A percentile compares a stretch with the other conserved stretches of the same genome.
These are phyloP conservation scores for Phrynocephalus versicolor DNA, from an alignment of 2,113 vertebrate genomes.

Conservation along the genomic window DNA sequence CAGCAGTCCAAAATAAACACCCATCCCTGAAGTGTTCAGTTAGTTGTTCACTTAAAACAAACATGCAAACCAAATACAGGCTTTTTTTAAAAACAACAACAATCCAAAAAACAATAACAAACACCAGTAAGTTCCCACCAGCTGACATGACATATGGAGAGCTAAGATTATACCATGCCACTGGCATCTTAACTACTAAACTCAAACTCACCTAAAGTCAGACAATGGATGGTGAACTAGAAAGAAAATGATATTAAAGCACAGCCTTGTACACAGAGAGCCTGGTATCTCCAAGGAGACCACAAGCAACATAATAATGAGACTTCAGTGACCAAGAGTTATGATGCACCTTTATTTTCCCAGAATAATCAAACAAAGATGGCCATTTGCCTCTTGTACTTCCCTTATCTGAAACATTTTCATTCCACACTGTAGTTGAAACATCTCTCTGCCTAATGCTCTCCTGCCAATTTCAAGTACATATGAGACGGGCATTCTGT, in stretches of 20 bases:
- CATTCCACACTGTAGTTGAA: neutral
- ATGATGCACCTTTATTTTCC: neutral
- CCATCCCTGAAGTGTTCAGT: neutral
- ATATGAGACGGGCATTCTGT: neutral
- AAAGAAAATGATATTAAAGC: neutral
- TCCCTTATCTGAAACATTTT: neutral
- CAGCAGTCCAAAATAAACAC: neutral
- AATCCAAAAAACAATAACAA: neutral
- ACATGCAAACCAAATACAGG: neutral
- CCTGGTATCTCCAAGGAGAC: neutral
- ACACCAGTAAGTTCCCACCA: neutral
- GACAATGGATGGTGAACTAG: neutral
- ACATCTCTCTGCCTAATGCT: neutral
- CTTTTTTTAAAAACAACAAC: neutral
- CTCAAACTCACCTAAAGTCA: neutral
- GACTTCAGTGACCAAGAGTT: neutral
- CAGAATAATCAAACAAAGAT: fast-evolving
- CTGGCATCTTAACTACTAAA: neutral
- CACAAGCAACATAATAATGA: neutral
- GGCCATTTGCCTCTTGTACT: neutral
- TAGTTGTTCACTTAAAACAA: neutral
- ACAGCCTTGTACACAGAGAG: neutral
- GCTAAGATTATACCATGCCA: fast-evolving
- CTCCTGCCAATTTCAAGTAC: neutral
- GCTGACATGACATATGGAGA: neutral